phyloP scores from a whole-genome alignment of 2,113 vertebrate genomes.

The Daubentonia madagascariensis region DNA sequence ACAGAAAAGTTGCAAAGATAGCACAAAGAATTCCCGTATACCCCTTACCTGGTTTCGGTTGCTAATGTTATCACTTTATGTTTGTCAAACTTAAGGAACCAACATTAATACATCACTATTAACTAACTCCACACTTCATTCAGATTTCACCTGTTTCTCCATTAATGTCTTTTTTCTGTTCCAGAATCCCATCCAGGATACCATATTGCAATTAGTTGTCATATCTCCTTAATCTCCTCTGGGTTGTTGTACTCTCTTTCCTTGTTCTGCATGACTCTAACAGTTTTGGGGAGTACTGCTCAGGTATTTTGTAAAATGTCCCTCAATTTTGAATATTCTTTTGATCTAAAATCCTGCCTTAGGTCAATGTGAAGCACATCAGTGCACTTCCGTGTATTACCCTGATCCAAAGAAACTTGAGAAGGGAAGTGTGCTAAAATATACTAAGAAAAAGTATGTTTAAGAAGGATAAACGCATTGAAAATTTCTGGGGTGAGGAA shows the following conservation, averaged over 20 bases:
- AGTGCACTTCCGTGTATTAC: neutral
- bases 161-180: neutral
- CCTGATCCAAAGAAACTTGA: neutral
- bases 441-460: neutral
- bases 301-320: neutral
- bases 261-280: neutral
- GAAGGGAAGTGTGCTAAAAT: neutral
- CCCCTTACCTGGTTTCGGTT: neutral
- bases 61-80: neutral
- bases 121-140: neutral
- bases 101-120: neutral
- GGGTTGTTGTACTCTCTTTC: neutral
- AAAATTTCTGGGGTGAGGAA: neutral
- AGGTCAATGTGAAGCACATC: neutral
- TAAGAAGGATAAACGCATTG: neutral
- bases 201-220: neutral
- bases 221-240: neutral
- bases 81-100: neutral
- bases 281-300: neutral
- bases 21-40: neutral
- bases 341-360: neutral
- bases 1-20: neutral
- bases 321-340: neutral
- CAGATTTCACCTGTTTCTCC: neutral
- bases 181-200: neutral